A percentile compares a stretch with the other conserved stretches of the same genome.
phyloP scores from a whole-genome alignment of 2,888 invertebrate genomes.

The Pecten maximus region DNA sequence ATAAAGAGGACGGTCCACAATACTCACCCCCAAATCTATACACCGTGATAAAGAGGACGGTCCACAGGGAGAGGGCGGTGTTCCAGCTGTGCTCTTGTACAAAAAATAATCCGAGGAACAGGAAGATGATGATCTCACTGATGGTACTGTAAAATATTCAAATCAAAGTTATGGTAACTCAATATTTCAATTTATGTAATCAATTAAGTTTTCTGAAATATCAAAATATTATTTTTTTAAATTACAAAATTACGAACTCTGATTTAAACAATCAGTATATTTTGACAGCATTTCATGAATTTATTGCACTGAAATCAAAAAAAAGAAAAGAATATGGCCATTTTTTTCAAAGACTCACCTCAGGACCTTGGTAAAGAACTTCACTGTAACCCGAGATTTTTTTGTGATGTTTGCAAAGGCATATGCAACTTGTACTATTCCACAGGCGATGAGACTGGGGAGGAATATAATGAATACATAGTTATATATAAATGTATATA shows the following conservation, averaged over 20 bases:
- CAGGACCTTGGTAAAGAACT: conserved; percentile 85
- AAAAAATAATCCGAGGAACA: conserved; percentile 85
- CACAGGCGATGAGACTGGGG: conserved; percentile 84
- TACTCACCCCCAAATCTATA: conserved; percentile 83
- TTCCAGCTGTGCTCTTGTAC: conserved; percentile 83
- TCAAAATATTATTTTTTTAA: no score
- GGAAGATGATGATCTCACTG: conserved; percentile 85
- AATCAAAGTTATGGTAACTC: no score
- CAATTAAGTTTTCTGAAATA: not conserved
- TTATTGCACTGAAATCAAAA: no score
- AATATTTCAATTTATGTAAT: not conserved
- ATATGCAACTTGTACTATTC: conserved; percentile 85
- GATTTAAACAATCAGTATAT: no score
- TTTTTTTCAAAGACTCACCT: conserved; percentile 75
- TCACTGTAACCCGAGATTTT: conserved; percentile 84
- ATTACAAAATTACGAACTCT: no score
- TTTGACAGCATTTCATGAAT: no score
- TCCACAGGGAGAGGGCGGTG: conserved; percentile 83
- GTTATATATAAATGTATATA: not conserved
- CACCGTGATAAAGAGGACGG: conserved; percentile 82
- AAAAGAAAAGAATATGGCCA: no score
- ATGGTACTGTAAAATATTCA: conserved; percentile 82
- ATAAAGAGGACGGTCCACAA: no score
- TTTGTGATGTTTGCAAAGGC: conserved; percentile 85
- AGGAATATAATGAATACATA: not conserved